These are phyloP conservation scores for Brachyistius frenatus DNA, from an alignment of 2,113 vertebrate species.

Conservation along the genomic window DNA sequence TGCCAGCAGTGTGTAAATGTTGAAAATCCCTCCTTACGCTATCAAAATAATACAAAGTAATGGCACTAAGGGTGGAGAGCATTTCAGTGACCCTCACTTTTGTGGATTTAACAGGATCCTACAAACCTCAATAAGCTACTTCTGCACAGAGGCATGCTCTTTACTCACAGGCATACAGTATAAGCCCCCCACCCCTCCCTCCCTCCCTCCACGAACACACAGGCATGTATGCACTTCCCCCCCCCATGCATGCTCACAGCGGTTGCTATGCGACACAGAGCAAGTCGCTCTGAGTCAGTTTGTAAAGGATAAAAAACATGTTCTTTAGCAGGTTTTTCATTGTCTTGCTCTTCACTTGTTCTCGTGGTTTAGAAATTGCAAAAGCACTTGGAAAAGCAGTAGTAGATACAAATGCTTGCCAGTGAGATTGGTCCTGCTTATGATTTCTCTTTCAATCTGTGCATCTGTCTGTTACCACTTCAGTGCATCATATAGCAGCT, in stretches of 20 bases:
- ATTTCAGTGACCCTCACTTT: constrained; percentile 10
- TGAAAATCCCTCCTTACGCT: not conserved
- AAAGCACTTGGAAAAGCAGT: not conserved
- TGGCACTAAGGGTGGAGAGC: not conserved
- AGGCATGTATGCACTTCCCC: not conserved
- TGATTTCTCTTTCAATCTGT: not conserved
- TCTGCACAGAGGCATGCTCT: constrained; percentile 16
- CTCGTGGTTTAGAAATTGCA: constrained; percentile 22
- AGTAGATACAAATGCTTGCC: constrained; percentile 29
- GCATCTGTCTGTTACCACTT: not conserved
- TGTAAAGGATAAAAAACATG: constrained; percentile 47
- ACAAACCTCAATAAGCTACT: constrained; percentile 40
- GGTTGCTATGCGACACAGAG: constrained; percentile 84
- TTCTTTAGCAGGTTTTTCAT: constrained; percentile 43
- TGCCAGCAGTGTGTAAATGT: not conserved
- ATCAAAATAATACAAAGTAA: constrained; percentile 8
- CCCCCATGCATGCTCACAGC: constrained; percentile 34
- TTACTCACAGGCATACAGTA: not conserved
- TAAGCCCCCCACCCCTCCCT: not conserved
- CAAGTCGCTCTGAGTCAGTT: constrained; percentile 45
- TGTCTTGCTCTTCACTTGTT: constrained; percentile 7
- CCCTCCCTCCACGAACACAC: not conserved
- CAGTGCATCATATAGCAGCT: constrained; percentile 12
- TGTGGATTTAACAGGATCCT: constrained; percentile 23
- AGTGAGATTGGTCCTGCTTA: not conserved